Conservation (phyloP, 2,113 vertebrate species). For the Chloebia gouldiae region DNA sequence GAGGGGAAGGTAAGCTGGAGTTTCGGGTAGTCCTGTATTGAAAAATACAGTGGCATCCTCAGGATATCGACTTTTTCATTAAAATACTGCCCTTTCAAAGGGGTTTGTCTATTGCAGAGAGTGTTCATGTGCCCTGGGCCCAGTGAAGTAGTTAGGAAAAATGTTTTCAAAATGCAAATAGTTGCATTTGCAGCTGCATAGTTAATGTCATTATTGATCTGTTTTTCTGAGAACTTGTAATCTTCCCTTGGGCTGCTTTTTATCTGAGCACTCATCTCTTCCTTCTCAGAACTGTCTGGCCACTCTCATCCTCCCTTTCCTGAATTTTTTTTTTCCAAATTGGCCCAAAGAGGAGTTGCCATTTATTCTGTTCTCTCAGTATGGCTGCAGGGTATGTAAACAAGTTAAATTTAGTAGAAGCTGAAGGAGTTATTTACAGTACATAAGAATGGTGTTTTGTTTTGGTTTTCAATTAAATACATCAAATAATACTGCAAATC, state of each 20-base stretch:
- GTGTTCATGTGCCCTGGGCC: background rate
- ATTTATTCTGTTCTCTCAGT: background rate
- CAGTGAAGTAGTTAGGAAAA: background rate
- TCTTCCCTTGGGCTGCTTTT: conserved; percentile 34
- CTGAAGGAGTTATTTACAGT: conserved; percentile 22
- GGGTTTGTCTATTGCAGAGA: background rate
- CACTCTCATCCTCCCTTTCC: background rate
- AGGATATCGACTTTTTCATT: background rate
- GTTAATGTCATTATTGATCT: conserved; percentile 32
- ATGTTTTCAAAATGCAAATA: conserved; percentile 7
- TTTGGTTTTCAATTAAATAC: conserved; percentile 16
- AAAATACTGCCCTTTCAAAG: background rate
- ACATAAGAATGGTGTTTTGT: background rate
- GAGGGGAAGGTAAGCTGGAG: background rate
- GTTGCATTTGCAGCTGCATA: background rate
- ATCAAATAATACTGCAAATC: conserved; percentile 14
- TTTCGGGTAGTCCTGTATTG: background rate
- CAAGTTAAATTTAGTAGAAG: conserved; percentile 16
- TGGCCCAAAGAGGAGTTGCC: background rate
- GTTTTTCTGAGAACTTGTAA: conserved; percentile 40
- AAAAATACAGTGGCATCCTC: background rate
- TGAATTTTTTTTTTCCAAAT: background rate
- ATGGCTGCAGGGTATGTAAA: conserved; percentile 15
- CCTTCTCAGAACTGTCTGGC: background rate
- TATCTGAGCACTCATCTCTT: background rate